Percentiles rank a stretch among this genome's conserved stretches.
Evolutionary conservation across 2,113 vertebrate genomes (phyloP).

Genomic region (Cervus canadensis): DNA sequence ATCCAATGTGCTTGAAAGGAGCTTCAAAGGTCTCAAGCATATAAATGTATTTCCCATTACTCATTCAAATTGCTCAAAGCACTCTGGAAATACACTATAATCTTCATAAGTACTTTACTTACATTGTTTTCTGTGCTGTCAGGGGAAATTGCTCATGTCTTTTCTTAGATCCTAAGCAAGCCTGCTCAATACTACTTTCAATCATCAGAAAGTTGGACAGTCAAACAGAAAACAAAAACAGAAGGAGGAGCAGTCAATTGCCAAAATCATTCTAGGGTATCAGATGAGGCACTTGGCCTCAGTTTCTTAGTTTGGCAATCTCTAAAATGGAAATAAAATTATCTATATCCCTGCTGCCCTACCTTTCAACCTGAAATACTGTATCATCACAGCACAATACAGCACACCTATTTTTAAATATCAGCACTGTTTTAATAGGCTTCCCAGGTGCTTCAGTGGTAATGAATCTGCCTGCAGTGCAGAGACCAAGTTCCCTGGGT

Average conservation of each 20-base stretch:
- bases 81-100: slow-evolving; percentile 21
- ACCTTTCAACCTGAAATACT: neutral
- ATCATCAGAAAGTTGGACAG: neutral
- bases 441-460: neutral
- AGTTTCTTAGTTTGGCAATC: neutral
- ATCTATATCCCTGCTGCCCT: neutral
- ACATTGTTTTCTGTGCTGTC: slow-evolving; percentile 8
- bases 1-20: neutral
- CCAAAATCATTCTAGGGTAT: neutral
- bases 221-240: slow-evolving; percentile 16
- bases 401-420: neutral
- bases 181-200: neutral
- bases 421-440: neutral
- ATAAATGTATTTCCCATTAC: neutral
- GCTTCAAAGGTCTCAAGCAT: neutral
- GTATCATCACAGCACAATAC: neutral
- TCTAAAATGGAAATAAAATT: neutral
- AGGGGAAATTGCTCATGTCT: slow-evolving; percentile 21
- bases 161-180: slow-evolving; percentile 45
- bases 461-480: neutral
- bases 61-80: neutral
- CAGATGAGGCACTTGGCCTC: neutral
- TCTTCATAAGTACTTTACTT: slow-evolving; percentile 28
- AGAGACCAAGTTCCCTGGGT: neutral
- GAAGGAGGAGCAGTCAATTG: neutral